phyloP scores from a whole-genome alignment of 2,797 vertebrate genomes.

The Sebastes cheni region DNA sequence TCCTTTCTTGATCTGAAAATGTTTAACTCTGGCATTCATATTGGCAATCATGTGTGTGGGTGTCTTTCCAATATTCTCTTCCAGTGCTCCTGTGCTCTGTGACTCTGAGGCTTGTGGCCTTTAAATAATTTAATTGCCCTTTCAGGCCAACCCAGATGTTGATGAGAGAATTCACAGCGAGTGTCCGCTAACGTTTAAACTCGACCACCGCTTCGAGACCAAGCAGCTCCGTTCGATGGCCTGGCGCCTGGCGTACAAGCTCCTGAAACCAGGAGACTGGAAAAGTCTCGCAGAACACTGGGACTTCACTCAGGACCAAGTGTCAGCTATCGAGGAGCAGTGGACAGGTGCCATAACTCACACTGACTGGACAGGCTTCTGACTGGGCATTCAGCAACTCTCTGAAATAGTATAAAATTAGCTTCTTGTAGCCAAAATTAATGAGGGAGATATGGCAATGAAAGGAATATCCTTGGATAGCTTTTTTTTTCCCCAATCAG shows the following conservation, averaged over 20 bases:
- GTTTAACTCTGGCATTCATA: constrained; percentile 51
- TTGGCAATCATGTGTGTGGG: constrained; percentile 39
- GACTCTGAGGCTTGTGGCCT: constrained; percentile 62
- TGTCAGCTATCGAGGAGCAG: constrained; percentile 89
- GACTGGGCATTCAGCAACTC: neutral
- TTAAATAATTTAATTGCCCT: constrained; percentile 82
- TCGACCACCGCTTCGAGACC: constrained; percentile 87
- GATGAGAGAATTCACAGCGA: constrained; percentile 68
- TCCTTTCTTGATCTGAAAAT: constrained; percentile 36
- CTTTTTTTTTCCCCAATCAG: neutral
- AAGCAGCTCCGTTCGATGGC: constrained; percentile 81
- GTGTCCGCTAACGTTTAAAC: constrained; percentile 87
- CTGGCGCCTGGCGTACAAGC: constrained; percentile 88
- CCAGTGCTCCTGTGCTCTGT: constrained; percentile 19
- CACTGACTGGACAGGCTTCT: neutral
- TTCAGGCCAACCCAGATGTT: constrained; percentile 78
- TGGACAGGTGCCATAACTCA: constrained; percentile 87
- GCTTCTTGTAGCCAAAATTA: neutral
- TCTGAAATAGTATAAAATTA: neutral
- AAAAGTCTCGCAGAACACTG: constrained; percentile 86
- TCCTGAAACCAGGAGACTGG: constrained; percentile 87
- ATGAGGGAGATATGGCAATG: neutral
- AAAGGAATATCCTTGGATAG: neutral
- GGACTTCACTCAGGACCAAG: constrained; percentile 87
- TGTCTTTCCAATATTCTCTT: constrained; percentile 47